Evolutionary conservation across 2,888 invertebrate species (phyloP).

Genomic region (Agrypnus murinus): DNA sequence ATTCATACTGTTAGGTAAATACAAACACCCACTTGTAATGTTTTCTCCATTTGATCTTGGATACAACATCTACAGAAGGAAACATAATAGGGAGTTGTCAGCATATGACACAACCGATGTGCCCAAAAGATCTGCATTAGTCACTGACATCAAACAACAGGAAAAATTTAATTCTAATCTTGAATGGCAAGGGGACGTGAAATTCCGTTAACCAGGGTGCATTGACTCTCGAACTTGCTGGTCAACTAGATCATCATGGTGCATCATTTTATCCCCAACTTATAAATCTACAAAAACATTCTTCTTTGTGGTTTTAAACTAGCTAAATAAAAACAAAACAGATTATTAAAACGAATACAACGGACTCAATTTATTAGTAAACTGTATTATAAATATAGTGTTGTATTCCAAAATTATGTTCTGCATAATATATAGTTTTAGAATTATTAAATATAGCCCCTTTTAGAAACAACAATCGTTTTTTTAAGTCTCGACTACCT

Average conservation of each 20-base stretch:
- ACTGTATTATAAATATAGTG: too few relatives aligned
- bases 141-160: constrained; percentile 17
- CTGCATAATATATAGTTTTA: too few relatives aligned
- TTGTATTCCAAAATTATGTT: too few relatives aligned
- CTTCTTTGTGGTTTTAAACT: neutral
- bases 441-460: too few relatives aligned
- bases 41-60: constrained; percentile 3
- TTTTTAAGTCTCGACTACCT: too few relatives aligned
- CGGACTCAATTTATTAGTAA: too few relatives aligned
- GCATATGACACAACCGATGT: constrained; percentile 15
- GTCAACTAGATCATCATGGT: constrained; percentile 10
- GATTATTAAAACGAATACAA: too few relatives aligned
- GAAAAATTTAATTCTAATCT: constrained; percentile 15
- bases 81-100: constrained; percentile 23
- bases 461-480: too few relatives aligned
- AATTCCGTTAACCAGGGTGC: constrained; percentile 20
- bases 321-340: too few relatives aligned
- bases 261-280: constrained; percentile 5
- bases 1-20: constrained; percentile 8
- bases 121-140: constrained; percentile 24
- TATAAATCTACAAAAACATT: neutral
- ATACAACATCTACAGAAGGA: constrained; percentile 19
- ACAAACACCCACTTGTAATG: constrained; percentile 1
- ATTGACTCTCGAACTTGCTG: constrained; percentile 15
- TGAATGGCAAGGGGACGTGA: constrained; percentile 18